Evolutionary conservation across 2,888 invertebrate species (phyloP), one percentile per base, ranked within the genome.

Genomic region (Imbricaverruca yamaguchii): DNA sequence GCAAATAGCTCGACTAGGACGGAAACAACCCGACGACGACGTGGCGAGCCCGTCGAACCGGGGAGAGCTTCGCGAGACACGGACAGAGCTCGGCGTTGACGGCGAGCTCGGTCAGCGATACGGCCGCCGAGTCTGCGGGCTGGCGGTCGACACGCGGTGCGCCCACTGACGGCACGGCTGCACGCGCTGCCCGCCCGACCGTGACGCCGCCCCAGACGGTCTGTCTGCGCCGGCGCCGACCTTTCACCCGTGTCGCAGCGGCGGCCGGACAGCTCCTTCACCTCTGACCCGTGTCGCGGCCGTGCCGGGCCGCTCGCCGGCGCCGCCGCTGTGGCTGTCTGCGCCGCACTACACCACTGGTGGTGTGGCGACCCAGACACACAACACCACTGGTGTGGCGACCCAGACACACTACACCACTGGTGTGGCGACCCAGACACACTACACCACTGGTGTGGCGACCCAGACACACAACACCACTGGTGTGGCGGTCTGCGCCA

Each of bases 301-400:
- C 95, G 93, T 84, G 95, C 92, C 0, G 96, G 96, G 81, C 97
- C 89, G 82, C 97, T 97, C 89, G 95, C 95, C 86, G 96, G 96
- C 85, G 97, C 96, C 86, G 97, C 97, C 86, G 94, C 96, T 88
- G 97, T 97, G 15, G 97, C 96, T 88, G 95, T 94, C 82, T 94
- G 93, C 86, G 87, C 87, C 87, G 97, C 97, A 57, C 97, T 89
- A 87, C 97, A 97, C 85, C 93, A 91, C 86, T 97, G 95, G 88
- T 97, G 95, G 88, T 93, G 39, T 39, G 39, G 39, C 39, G 1
- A 4, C 4, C 39, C 4, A 4, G 39, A 1, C 39, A 39, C 39
- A 39, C 39, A 3, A 39, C 39, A 39, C 39, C 39, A 39, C 39
- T 39, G 39, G 39, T 39, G 39, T 39, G 39, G 39, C 39, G 39